Evolutionary conservation across 92 coral and sea anemone genomes (phyloP), one percentile per base, ranked within the genome.

Genomic region (Porites cylindrica): DNA sequence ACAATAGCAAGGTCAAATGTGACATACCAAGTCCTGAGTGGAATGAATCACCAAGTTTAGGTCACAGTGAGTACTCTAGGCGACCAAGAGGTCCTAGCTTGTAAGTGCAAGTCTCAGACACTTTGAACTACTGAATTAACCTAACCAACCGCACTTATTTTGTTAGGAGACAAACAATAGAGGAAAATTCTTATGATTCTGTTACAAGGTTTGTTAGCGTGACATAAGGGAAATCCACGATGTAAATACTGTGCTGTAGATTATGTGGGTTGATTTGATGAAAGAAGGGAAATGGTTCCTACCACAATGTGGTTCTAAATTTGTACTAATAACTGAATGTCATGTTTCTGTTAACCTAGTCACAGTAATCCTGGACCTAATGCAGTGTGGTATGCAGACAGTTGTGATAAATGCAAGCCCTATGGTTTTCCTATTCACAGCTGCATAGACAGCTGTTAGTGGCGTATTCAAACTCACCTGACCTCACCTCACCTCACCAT

Each of bases 201-300:
- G 20, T 4, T 8, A 50, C 58, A 51, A 71, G 76, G 76, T 38
- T 56, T 71, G n/a, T 53, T 71, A 14, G 52, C 38, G 77, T 47
- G 77, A 72, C 77, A 72, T 72, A 47, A 11, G 59, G 77, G 77
- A 72, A 72, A 72, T 72, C 20, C 77, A 13, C 47, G 77, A 72
- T 50, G 20, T 32, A 47, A 72, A 72, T 72, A 56, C 77, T 72
- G 77, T 38, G 76, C 43, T 53, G 54, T 26, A 72, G 76, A 38
- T 72, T 72, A 72, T 72, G 76, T 72, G 77, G 77, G 77, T 72
- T 72, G 77, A 72, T 72, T 72, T 47, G 59, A 47, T 72, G 16
- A 72, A 72, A 18, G 32, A 47, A 72, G 17, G 59, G 77, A 47
- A 72, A 32, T 47, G 17, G 77, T 72, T 72, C 20, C 59, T 72